Evolutionary conservation across 2,888 invertebrate genomes (phyloP), one percentile per base, ranked within the genome.

Genomic region (Elysia crispata): DNA sequence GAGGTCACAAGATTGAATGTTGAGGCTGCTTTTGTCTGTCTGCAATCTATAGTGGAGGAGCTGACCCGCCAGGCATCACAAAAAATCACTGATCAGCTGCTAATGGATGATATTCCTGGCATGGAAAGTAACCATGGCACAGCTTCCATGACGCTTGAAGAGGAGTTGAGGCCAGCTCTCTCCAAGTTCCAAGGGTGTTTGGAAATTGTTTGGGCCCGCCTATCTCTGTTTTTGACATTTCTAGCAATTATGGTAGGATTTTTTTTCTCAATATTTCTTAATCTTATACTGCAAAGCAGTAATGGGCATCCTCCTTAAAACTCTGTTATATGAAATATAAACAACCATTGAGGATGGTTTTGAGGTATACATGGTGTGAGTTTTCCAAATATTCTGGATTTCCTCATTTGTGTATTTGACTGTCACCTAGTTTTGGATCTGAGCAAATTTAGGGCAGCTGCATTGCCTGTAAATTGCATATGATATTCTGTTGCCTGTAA

Each of bases 1-100:
- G 97, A 97, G 91, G 93, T 97, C 81, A 96, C 96, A 0, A 95
- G 96, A 87, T 92, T 97, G 60, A 97, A 97, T 90, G 96, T 96
- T 76, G 96, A 97, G 92, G 97, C 96, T 0, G 96, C 96, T 88
- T 95, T 96, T 8, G 96, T 97, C 94, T 96, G 96, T 91, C 93
- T 97, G 83, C 95, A 96, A 31, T 95, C 96, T 86, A 96, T 96
- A 93, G 95, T 95, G 0, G 96, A 96, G 89, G 95, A 95, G 91
- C 93, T 96, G 62, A 75, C 87, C 8, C 49, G 80, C 62, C 82
- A 85, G 31, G 69, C 69, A 60, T 62, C 81, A 82, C 85, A 67
- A 82, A 33, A 74, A 11, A 62, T 6, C 25, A 25, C 60, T 11
- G 73, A 72, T 20, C 64, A 49, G n/a, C 25, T 73, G 1, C 33